A percentile compares a stretch with the other conserved stretches of the same genome.
Conservation (phyloP, 2,113 vertebrate genomes). For the Lamprotornis superbus region DNA sequence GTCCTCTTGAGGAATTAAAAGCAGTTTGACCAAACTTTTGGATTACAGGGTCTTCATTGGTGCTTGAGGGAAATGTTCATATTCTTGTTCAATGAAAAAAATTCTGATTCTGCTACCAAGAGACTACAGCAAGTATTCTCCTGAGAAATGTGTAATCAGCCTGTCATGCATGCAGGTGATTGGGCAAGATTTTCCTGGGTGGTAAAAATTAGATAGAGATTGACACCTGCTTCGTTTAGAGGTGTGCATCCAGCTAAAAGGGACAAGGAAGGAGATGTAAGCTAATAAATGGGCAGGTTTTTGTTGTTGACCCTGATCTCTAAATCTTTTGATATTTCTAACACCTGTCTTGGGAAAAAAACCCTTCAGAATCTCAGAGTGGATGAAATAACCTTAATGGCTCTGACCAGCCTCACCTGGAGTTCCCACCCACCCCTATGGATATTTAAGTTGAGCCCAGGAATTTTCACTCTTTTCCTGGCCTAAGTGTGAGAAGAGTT, state of each 20-base stretch:
- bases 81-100: neutral
- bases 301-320: neutral
- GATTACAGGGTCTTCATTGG: neutral
- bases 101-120: neutral
- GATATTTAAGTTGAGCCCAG: neutral
- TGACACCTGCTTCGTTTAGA: neutral
- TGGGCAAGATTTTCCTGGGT: neutral
- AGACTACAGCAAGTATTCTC: neutral
- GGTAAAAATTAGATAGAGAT: neutral
- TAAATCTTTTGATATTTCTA: neutral
- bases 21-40: neutral
- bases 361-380: neutral
- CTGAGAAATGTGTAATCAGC: neutral
- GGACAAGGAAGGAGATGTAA: neutral
- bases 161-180: neutral
- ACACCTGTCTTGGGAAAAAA: neutral
- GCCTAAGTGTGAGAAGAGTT: accelerated
- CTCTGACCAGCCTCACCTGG: neutral
- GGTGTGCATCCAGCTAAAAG: neutral
- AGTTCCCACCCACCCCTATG: neutral
- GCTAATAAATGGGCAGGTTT: neutral
- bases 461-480: accelerated
- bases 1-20: neutral
- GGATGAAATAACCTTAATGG: neutral
- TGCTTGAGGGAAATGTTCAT: neutral